A percentile compares a stretch with the other conserved stretches of the same genome.
Conservation (phyloP, 2,797 vertebrate species). For the Tragelaphus oryx region DNA sequence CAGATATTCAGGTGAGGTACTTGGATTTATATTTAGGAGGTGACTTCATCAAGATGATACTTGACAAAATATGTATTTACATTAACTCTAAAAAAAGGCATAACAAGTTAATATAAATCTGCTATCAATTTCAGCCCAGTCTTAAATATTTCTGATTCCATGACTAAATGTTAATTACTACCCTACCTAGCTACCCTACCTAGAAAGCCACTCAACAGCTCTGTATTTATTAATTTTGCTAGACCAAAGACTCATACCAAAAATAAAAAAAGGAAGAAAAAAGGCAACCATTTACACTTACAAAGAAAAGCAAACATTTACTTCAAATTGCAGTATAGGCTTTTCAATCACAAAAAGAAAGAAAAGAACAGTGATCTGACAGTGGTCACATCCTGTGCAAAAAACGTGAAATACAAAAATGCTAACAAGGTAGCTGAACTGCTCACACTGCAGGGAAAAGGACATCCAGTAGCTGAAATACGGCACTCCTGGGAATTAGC, state of each 20-base stretch:
- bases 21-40: slow-evolving; percentile 34
- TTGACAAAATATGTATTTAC: slow-evolving; percentile 33
- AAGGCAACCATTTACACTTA: slow-evolving; percentile 70
- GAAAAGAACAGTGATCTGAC: slow-evolving; percentile 81
- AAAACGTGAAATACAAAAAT: slow-evolving; percentile 76
- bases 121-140: slow-evolving; percentile 28
- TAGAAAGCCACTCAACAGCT: background rate
- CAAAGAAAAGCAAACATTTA: slow-evolving; percentile 85
- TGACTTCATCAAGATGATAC: background rate
- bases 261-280: slow-evolving; percentile 57
- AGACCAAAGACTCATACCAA: slow-evolving; percentile 24
- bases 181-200: slow-evolving; percentile 5
- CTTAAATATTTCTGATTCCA: slow-evolving; percentile 20
- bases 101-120: slow-evolving; percentile 24
- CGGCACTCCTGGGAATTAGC: slow-evolving; percentile 78
- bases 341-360: slow-evolving; percentile 83
- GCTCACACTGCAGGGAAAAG: slow-evolving; percentile 79
- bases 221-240: slow-evolving; percentile 33
- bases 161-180: background rate
- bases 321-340: slow-evolving; percentile 82
- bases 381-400: slow-evolving; percentile 86
- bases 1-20: slow-evolving; percentile 37
- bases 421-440: slow-evolving; percentile 76
- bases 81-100: slow-evolving; percentile 38
- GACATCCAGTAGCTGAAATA: slow-evolving; percentile 82